phyloP scores from a whole-genome alignment of 2,888 invertebrate genomes.

The Lasioglossum zephyrum region DNA sequence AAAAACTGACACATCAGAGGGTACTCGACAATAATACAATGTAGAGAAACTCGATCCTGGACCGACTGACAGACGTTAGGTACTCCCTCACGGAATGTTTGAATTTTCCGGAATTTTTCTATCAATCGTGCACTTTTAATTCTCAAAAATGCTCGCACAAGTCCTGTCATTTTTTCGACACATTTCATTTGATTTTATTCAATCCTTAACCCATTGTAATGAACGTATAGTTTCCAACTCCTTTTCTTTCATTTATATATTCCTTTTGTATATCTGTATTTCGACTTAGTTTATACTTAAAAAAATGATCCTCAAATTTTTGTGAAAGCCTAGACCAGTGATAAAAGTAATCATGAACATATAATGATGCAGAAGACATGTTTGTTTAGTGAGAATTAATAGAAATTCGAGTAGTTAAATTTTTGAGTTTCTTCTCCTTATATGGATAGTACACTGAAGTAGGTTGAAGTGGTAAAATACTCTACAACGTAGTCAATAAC shows the following conservation, averaged over 20 bases:
- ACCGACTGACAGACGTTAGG: no score
- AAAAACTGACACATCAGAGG: slow-evolving; percentile 41
- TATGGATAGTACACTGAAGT: not conserved
- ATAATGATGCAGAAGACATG: no score
- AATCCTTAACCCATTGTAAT: not conserved
- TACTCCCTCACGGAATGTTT: not conserved
- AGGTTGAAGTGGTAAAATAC: not conserved
- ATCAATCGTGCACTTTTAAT: not conserved
- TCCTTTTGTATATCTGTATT: not conserved
- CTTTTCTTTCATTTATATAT: not conserved
- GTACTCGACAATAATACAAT: slow-evolving; percentile 1
- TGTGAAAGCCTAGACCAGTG: not conserved
- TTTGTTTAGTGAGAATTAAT: no score
- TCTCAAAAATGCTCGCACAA: not conserved
- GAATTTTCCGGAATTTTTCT: not conserved
- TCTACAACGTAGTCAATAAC: not conserved
- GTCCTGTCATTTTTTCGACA: not conserved
- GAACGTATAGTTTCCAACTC: not conserved
- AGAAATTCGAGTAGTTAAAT: not conserved
- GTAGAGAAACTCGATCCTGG: slow-evolving; percentile 47
- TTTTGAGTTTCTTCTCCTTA: not conserved
- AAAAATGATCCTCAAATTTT: not conserved
- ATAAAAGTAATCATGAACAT: not conserved
- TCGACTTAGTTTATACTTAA: no score
- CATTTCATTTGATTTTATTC: not conserved